phyloP scores from a whole-genome alignment of 35 echinoderm and acorn worm species.

The Patiria miniata region DNA sequence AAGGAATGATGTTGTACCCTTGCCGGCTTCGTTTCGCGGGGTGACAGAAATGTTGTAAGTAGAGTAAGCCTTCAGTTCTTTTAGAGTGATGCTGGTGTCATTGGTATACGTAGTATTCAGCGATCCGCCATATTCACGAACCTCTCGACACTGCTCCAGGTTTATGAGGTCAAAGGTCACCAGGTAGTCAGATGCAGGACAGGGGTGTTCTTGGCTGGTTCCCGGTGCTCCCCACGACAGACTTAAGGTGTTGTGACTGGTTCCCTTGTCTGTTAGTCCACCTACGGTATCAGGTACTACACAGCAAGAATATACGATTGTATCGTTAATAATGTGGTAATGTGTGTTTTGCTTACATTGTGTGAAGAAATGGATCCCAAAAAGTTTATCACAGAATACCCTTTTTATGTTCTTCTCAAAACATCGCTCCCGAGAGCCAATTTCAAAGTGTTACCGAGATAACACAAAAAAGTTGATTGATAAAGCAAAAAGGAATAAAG shows the following conservation, averaged over 20 bases:
- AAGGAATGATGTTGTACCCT: not conserved
- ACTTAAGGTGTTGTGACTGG: not conserved
- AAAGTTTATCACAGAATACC: no score
- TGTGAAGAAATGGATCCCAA: no score
- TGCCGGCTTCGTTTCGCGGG: not conserved
- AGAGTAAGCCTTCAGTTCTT: not conserved
- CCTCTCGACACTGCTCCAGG: not conserved
- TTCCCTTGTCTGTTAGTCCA: not conserved
- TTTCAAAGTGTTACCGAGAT: no score
- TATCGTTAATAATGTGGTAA: not conserved
- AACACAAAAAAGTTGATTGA: no score
- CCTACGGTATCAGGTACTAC: not conserved
- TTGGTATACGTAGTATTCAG: not conserved
- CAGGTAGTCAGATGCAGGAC: conserved; percentile 17
- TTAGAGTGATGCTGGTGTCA: not conserved
- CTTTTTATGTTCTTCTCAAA: no score
- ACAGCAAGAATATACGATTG: not conserved
- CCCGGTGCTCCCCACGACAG: not conserved
- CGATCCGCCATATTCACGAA: not conserved
- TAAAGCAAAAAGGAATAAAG: no score
- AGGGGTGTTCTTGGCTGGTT: not conserved
- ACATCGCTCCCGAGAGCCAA: no score
- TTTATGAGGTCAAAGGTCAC: conserved; percentile 4
- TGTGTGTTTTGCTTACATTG: not conserved
- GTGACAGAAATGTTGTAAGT: not conserved